Evolutionary conservation across 2,888 invertebrate genomes (phyloP).

Genomic region (Erebia epiphron): DNA sequence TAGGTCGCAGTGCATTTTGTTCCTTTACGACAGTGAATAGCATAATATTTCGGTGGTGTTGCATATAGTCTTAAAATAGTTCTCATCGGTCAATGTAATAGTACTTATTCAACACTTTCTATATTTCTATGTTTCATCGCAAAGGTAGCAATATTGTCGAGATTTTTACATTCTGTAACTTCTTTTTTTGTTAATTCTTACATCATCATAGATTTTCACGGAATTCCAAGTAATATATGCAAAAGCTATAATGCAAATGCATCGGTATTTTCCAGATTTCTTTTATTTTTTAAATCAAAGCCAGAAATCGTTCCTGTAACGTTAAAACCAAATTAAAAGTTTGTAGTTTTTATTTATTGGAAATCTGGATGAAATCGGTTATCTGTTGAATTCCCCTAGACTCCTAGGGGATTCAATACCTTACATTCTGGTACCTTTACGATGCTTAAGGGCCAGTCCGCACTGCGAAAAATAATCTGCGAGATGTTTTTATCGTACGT

Average conservation of each 20-base stretch:
- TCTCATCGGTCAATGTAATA: constrained; percentile 78
- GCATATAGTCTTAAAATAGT: constrained; percentile 53
- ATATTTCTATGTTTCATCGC: constrained; percentile 76
- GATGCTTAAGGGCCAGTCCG: background rate
- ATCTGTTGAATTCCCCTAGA: background rate
- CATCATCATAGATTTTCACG: background rate
- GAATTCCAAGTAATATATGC: background rate
- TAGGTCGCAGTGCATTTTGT: constrained; percentile 45
- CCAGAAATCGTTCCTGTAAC: background rate
- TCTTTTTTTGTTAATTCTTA: background rate
- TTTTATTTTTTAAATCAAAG: background rate
- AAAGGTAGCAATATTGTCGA: constrained; percentile 65
- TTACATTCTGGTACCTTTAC: background rate
- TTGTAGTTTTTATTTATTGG: background rate
- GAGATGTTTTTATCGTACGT: background rate
- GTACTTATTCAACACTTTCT: constrained; percentile 76
- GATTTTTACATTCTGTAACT: constrained; percentile 43
- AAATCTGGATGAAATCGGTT: background rate
- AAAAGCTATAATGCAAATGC: background rate
- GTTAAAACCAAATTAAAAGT: too few relatives aligned
- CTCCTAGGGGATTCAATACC: background rate
- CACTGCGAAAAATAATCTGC: background rate
- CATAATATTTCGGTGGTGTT: constrained; percentile 64
- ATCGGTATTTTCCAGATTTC: background rate
- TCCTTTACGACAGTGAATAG: constrained; percentile 61